These are phyloP conservation scores for Kuschelorhynchus macadamiae DNA, from an alignment of 2,888 invertebrate genomes.

Conservation along the genomic window DNA sequence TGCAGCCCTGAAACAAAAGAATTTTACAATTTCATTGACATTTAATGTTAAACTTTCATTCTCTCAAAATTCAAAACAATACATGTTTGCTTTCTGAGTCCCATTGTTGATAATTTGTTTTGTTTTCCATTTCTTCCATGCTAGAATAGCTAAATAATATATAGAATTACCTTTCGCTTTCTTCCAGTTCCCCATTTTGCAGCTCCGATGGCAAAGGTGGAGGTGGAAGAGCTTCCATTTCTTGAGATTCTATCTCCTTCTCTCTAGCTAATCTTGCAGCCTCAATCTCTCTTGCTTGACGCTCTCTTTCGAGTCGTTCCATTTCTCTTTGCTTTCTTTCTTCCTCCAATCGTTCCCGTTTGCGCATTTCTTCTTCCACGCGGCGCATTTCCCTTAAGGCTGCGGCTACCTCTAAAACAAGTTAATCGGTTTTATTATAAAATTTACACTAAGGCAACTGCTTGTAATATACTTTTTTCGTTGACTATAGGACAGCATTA, in stretches of 20 bases:
- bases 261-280: slow-evolving; percentile 58
- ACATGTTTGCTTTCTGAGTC: too few species aligned
- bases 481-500: too few species aligned
- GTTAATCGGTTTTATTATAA: too few species aligned
- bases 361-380: slow-evolving; percentile 88
- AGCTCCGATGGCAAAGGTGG: slow-evolving; percentile 68
- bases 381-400: slow-evolving; percentile 89
- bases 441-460: too few species aligned
- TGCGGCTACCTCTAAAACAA: slow-evolving; percentile 79
- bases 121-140: too few species aligned
- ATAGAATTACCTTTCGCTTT: slow-evolving; percentile 73
- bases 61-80: too few species aligned
- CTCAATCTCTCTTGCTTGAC: slow-evolving; percentile 71
- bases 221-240: slow-evolving; percentile 61
- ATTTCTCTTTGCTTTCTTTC: slow-evolving; percentile 76
- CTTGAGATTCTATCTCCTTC: slow-evolving; percentile 43
- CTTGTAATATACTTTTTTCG: too few species aligned
- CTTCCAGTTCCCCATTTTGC: slow-evolving; percentile 73
- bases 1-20: slow-evolving; percentile 72
- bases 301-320: slow-evolving; percentile 74
- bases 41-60: too few species aligned
- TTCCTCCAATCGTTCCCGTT: slow-evolving; percentile 81
- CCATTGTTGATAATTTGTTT: too few species aligned
- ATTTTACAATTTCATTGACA: too few species aligned
- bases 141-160: too few species aligned